Conservation (phyloP, 1,140 invertebrate species). For the Muscidifurax raptorellus region DNA sequence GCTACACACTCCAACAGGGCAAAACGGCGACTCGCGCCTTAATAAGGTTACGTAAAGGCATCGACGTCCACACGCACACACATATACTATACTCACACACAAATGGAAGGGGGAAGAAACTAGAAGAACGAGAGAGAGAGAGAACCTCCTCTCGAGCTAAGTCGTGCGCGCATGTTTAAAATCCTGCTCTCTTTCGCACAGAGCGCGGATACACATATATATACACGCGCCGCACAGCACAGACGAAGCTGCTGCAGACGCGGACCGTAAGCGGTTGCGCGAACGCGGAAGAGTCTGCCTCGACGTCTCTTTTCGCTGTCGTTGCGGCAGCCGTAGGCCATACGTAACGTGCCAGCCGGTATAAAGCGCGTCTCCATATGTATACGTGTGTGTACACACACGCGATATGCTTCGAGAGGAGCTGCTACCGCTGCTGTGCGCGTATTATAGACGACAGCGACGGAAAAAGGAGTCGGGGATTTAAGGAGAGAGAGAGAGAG, state of each 20-base stretch:
- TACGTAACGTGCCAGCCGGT: slow-evolving; percentile 49
- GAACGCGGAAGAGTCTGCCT: slow-evolving; percentile 65
- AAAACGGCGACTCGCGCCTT: slow-evolving; percentile 50
- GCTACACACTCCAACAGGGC: neutral
- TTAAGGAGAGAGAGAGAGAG: neutral
- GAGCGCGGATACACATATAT: neutral
- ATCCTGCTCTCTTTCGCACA: slow-evolving; percentile 41
- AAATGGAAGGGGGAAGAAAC: slow-evolving; percentile 4
- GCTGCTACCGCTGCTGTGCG: neutral
- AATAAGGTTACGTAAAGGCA: slow-evolving; percentile 63
- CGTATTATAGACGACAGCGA: neutral
- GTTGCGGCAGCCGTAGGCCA: neutral
- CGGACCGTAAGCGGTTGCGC: slow-evolving; percentile 63
- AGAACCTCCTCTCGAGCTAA: slow-evolving; percentile 39
- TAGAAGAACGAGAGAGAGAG: neutral
- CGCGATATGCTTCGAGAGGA: neutral
- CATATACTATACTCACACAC: neutral
- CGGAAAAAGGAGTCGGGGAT: neutral
- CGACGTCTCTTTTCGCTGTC: slow-evolving; percentile 36
- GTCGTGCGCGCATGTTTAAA: slow-evolving; percentile 45
- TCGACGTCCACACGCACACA: neutral
- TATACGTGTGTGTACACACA: neutral
- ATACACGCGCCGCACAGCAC: neutral
- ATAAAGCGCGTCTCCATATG: neutral
- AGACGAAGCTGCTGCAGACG: slow-evolving; percentile 39